These are phyloP conservation scores for Acronicta psi DNA, from an alignment of 2,888 invertebrate species.

Conservation along the genomic window DNA sequence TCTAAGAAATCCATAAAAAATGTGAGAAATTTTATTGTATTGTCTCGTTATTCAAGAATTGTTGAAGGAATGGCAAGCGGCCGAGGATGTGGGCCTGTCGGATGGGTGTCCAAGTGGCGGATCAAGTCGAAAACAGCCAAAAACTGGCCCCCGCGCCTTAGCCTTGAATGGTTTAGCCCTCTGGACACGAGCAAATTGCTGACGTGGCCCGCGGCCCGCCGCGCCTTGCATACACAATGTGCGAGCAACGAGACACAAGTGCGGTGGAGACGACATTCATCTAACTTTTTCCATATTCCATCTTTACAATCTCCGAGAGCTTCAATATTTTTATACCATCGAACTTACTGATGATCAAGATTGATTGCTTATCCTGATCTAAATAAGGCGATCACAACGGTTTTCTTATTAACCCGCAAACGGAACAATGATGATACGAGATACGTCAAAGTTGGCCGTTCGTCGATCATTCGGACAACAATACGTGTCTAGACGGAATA, in stretches of 20 bases:
- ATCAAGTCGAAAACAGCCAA: slow-evolving; percentile 85
- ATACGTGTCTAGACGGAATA: slow-evolving; percentile 46
- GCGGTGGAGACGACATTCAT: slow-evolving; percentile 62
- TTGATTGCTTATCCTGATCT: slow-evolving; percentile 38
- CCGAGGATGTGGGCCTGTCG: slow-evolving; percentile 34
- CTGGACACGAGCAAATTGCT: slow-evolving; percentile 88
- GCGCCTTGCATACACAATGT: slow-evolving; percentile 88
- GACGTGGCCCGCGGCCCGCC: slow-evolving; percentile 86
- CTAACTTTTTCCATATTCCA: slow-evolving; percentile 43
- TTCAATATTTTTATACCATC: neutral
- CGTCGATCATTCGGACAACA: slow-evolving; percentile 49
- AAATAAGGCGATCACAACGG: slow-evolving; percentile 35
- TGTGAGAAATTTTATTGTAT: slow-evolving; percentile 34
- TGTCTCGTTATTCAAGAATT: slow-evolving; percentile 52
- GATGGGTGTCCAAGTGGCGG: slow-evolving; percentile 64
- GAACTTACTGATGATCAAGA: slow-evolving; percentile 14
- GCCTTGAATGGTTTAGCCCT: slow-evolving; percentile 89
- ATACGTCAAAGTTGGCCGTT: slow-evolving; percentile 48
- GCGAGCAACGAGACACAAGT: slow-evolving; percentile 62
- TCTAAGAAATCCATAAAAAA: slow-evolving; percentile 47
- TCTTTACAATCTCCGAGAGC: neutral
- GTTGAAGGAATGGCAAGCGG: slow-evolving; percentile 48
- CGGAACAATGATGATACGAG: slow-evolving; percentile 51
- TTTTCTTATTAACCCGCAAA: slow-evolving; percentile 39
- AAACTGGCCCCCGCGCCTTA: slow-evolving; percentile 87